phyloP scores from a whole-genome alignment of 1,140 invertebrate species.

The Drosophila littoralis region DNA sequence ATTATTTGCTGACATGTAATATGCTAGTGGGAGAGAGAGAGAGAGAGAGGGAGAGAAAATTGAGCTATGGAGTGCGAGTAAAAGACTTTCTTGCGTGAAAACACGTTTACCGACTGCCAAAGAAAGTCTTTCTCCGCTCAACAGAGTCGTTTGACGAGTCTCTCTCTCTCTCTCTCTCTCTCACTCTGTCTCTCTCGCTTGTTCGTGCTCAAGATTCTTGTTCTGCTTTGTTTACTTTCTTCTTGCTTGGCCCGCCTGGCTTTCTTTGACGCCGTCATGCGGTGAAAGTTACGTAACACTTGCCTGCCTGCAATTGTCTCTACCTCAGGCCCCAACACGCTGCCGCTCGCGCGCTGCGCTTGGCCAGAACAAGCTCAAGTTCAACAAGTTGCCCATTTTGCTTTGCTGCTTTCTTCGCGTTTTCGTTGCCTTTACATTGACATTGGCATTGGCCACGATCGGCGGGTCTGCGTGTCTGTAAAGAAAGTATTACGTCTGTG shows the following conservation, averaged over 20 bases:
- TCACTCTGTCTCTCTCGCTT: not conserved
- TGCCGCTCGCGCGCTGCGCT: slow-evolving; percentile 11
- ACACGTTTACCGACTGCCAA: slow-evolving; percentile 31
- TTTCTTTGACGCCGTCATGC: slow-evolving; percentile 47
- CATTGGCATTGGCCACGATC: slow-evolving; percentile 32
- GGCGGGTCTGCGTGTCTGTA: slow-evolving; percentile 15
- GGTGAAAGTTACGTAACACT: slow-evolving; percentile 79
- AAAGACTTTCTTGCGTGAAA: slow-evolving; percentile 51
- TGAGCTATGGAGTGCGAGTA: not conserved
- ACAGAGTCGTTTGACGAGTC: slow-evolving; percentile 29
- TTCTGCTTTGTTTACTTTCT: slow-evolving; percentile 69
- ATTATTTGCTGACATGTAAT: slow-evolving; percentile 19
- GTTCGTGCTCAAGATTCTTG: slow-evolving; percentile 30
- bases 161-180: slow-evolving; percentile 1
- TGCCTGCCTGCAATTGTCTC: slow-evolving; percentile 38
- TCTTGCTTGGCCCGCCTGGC: slow-evolving; percentile 38
- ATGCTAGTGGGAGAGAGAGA: not conserved
- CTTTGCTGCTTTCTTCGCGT: slow-evolving; percentile 73
- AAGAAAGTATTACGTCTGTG: slow-evolving; percentile 65
- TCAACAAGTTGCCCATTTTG: slow-evolving; percentile 61
- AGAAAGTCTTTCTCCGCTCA: slow-evolving; percentile 58
- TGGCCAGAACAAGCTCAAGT: slow-evolving; percentile 77
- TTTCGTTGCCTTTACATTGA: slow-evolving; percentile 32
- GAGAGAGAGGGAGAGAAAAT: too few species aligned
- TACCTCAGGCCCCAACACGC: not conserved